phyloP scores from a whole-genome alignment of 2,113 vertebrate species.

The Pan paniscus region DNA sequence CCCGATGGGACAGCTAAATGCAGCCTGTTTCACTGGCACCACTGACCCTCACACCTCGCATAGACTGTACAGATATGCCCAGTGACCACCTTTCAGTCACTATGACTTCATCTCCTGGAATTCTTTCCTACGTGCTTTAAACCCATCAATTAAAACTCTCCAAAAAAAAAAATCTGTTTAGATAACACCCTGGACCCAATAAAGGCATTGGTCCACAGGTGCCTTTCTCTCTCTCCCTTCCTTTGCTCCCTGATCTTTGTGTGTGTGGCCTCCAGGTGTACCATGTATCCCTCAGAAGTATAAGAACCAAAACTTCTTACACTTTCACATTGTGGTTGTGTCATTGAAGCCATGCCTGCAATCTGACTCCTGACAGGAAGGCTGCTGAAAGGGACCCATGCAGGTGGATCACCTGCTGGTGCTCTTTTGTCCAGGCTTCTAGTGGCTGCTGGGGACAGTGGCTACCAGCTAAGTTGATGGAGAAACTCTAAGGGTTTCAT shows the following conservation, averaged over 20 bases:
- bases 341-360: neutral
- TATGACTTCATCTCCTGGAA: neutral
- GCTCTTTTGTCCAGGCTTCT: neutral
- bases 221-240: neutral
- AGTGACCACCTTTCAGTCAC: neutral
- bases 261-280: neutral
- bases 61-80: neutral
- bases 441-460: neutral
- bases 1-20: neutral
- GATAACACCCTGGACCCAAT: neutral
- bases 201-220: neutral
- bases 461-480: neutral
- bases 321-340: neutral
- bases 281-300: neutral
- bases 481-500: neutral
- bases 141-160: neutral
- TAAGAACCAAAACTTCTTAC: neutral
- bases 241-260: neutral
- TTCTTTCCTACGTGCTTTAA: neutral
- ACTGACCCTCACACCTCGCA: neutral
- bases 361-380: neutral
- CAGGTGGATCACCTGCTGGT: neutral
- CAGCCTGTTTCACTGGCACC: neutral
- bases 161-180: neutral
- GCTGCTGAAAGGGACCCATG: neutral